Base-by-base conservation (phyloP, 2,113 vertebrate genomes). In the Cyanocitta stelleri region DNA sequence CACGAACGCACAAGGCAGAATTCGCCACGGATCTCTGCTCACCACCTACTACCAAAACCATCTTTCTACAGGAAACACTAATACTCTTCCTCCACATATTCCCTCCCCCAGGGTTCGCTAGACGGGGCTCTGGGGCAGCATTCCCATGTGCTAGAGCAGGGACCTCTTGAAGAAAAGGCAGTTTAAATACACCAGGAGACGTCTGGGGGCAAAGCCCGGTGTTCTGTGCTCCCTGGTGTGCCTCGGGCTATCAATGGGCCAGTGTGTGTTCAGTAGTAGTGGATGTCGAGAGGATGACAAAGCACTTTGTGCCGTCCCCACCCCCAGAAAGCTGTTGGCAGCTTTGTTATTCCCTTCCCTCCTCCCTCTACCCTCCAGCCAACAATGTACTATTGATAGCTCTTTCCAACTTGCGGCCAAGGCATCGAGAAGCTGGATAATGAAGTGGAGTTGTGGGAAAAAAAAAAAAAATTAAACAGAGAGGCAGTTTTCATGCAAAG, bases 361-460 rank as follows among this genome's bases (percentile, higher is more conserved):
- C 95, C 94, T 90, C 89, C 85, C 94, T 89, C 89, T 16, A 33
- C 82, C 85, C 68, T 76, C 85, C 68, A 61, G 71, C 30, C 86
- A 78, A 97, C 91, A 97, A 93, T 94, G 67, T 89, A 68, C 85
- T 91, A 93, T 94, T 97, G 87, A 97, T 96, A 90, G 97, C 79
- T 72, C 71, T 17, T 69, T 72, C 67, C 68, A 93, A 87, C 89
- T 94, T 64, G 55, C 0, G 0, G 94, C 90, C 83, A 94, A 54
- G 75, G 85, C 86, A 72, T 94, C 41, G 48, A 95, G 84, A 85
- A 74, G 85, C 83, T 92, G 71, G 97, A 95, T 95, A 96, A 96
- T 81, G 86, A 94, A 89, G 59, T 96, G 76, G 72, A 90, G 92
- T 88, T 66, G 92, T 71, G 93, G 83, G 90, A 2, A 29, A 26